Conservation (phyloP, 2,113 vertebrate species). For the Setophaga kirtlandii region DNA sequence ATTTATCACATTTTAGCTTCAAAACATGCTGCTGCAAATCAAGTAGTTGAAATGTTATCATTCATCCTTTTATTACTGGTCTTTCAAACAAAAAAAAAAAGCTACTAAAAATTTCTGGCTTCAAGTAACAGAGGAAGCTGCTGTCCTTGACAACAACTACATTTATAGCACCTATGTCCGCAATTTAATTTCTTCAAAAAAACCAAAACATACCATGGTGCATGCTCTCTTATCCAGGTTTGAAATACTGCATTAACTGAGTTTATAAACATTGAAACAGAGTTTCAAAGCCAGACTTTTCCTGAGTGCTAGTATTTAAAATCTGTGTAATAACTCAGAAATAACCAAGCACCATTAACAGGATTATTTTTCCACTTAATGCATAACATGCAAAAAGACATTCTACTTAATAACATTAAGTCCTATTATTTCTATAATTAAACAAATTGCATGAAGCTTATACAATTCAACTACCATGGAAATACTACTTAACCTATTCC, state of each 20-base stretch:
- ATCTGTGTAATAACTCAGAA: neutral
- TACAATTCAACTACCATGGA: neutral
- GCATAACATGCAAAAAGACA: neutral
- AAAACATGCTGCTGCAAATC: neutral
- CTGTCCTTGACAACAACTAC: neutral
- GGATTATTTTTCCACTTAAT: constrained; percentile 3
- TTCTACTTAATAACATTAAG: constrained; percentile 9
- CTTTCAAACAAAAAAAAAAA: neutral
- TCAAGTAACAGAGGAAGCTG: neutral
- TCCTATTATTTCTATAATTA: constrained; percentile 3
- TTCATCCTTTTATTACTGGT: neutral
- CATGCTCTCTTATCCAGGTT: neutral
- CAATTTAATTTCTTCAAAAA: neutral
- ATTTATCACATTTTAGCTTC: neutral
- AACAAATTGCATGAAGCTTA: constrained; percentile 1
- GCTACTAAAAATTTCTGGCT: neutral
- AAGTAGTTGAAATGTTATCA: neutral
- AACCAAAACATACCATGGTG: neutral
- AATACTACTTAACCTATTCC: neutral
- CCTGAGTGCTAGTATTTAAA: neutral
- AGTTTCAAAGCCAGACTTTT: neutral
- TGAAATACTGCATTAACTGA: neutral
- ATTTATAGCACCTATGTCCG: neutral
- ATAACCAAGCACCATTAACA: neutral
- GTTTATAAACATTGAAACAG: neutral